These are phyloP conservation scores for Aspidiotus rigidus DNA, from an alignment of 2,888 invertebrate species.

Conservation along the genomic window DNA sequence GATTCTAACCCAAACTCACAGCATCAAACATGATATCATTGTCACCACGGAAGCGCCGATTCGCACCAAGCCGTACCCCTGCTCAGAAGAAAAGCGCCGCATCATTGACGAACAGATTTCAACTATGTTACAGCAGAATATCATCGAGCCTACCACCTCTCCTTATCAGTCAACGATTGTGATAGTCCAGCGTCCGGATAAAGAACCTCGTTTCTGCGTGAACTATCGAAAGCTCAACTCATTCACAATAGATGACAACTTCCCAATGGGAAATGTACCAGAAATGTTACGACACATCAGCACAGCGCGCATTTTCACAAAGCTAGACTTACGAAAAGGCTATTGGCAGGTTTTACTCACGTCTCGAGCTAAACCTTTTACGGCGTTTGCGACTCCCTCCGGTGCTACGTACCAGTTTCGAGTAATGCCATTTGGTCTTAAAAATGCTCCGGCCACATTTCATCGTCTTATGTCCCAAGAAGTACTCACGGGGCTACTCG, in stretches of 20 bases:
- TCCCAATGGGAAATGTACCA: not conserved
- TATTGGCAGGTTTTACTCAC: not conserved
- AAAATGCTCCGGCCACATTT: not conserved
- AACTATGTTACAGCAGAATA: not conserved
- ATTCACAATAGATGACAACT: not conserved
- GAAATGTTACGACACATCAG: not conserved
- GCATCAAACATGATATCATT: not conserved
- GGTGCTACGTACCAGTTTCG: constrained; percentile 3
- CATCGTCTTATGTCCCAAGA: constrained; percentile 5
- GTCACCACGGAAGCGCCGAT: not conserved
- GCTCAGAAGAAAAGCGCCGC: not conserved
- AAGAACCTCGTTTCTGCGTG: not conserved
- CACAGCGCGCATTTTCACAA: not conserved
- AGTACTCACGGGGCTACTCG: not conserved
- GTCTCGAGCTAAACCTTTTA: not conserved
- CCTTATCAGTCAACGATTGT: not conserved
- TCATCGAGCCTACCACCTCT: not conserved
- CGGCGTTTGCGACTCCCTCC: not conserved
- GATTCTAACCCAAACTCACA: not conserved
- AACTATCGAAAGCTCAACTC: not conserved
- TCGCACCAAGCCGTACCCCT: not conserved
- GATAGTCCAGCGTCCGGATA: not conserved
- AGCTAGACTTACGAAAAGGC: not conserved
- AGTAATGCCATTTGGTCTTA: constrained; percentile 8
- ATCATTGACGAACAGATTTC: not conserved